Percentiles rank a stretch among this genome's conserved stretches.
These are phyloP conservation scores for Notamacropus eugenii DNA, from an alignment of 2,797 vertebrate species.

Conservation along the genomic window DNA sequence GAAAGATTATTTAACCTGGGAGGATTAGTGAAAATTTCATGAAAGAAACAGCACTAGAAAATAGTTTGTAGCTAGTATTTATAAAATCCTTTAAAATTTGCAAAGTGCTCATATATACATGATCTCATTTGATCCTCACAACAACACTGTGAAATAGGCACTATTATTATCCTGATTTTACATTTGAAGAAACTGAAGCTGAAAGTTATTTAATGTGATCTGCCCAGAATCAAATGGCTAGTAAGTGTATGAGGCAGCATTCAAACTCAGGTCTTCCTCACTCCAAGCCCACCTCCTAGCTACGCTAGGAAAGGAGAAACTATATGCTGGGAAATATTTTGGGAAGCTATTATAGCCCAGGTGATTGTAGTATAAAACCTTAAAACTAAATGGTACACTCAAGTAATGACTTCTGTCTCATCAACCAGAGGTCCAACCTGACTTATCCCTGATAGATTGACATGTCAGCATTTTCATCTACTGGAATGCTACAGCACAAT, in stretches of 20 bases:
- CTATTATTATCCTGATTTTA: background rate
- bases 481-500: background rate
- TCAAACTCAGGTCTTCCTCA: background rate
- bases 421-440: background rate
- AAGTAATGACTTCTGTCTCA: background rate
- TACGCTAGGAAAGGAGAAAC: background rate
- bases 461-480: background rate
- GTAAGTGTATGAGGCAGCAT: background rate
- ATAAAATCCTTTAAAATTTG: background rate
- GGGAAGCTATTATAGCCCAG: background rate
- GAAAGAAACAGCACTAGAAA: background rate
- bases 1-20: no score
- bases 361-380: background rate
- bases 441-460: background rate
- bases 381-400: background rate
- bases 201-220: background rate
- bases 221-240: background rate
- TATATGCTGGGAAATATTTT: background rate
- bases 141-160: background rate
- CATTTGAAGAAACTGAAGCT: background rate
- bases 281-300: background rate
- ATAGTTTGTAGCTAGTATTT: background rate
- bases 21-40: no score
- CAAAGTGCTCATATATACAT: background rate
- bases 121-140: background rate